phyloP scores from a whole-genome alignment of 2,113 vertebrate genomes.

The Varanus salvator region DNA sequence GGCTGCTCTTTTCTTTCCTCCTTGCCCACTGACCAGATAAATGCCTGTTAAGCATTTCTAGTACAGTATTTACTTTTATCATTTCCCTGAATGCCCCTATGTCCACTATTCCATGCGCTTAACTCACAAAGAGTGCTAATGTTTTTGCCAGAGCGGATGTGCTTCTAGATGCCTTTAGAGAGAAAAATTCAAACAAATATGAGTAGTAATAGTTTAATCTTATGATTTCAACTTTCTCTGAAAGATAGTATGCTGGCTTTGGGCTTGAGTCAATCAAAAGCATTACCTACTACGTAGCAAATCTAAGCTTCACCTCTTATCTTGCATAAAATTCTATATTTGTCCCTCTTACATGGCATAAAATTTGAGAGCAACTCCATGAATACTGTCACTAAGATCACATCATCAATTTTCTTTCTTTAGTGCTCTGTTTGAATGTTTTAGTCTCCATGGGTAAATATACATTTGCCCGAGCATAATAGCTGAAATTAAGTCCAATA shows the following conservation, averaged over 20 bases:
- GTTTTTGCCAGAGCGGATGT: neutral
- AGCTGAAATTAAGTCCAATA: constrained; percentile 38
- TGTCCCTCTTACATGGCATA: neutral
- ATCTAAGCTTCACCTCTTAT: neutral
- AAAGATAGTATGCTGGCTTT: no score
- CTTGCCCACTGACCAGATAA: neutral
- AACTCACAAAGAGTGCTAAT: neutral
- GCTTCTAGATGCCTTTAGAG: neutral
- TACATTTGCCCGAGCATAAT: constrained; percentile 29
- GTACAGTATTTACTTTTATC: constrained; percentile 10
- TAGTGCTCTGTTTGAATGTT: neutral
- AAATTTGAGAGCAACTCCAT: neutral
- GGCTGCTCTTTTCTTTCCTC: neutral
- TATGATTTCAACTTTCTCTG: neutral
- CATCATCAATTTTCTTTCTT: neutral
- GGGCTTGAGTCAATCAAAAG: neutral
- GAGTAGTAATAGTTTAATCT: neutral
- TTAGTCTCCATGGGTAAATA: neutral
- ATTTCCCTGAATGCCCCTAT: neutral
- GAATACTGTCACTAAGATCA: neutral
- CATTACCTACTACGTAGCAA: neutral
- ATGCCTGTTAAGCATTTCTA: neutral
- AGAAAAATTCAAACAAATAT: neutral
- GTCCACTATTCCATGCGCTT: neutral
- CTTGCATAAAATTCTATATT: no score